Evolutionary conservation across 2,113 vertebrate species (phyloP), one percentile per base, ranked within the genome.

Genomic region (Hemichromis elongatus): DNA sequence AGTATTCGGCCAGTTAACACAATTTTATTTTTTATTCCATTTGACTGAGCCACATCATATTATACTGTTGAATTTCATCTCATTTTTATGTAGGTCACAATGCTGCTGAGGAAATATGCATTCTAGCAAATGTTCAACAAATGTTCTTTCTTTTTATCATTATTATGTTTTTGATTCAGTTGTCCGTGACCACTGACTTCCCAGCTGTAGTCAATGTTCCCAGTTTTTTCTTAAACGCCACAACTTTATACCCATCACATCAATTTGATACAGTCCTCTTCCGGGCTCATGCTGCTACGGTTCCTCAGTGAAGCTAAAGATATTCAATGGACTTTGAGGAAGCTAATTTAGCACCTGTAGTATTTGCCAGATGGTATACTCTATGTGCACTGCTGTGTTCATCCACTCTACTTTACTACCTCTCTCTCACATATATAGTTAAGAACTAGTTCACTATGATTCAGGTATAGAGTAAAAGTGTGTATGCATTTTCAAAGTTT

Each of bases 101-200:
- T 63, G 59, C 35, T 63, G 18, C 30, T 2, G 30, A 63, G 18
- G 30, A 37, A 37, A 63, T 19, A 12, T 63, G 59, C 19, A 21
- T 2, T 37, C 59, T 63, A 63, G 19, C 6, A 63, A 63, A 37
- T 37, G 10, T 63, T 0, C 5, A 21, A 14, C 33, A 66, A 66
- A 40, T 14, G 19, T 66, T 66, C 19, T 3, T 66, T 40, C 0
- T 0, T 4, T 42, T 68, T 0, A 45, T 24, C 37, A 10, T 21
- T 40, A 66, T 66, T 66, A 13, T n/a, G 30, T 7, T 35, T 35
- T 35, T 63, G 45, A 73, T 16, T 10, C 14, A 73, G 66, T 26
- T 28, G 21, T 18, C 0, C 0, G 1, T 3, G 66, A 47, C 40
- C 40, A 24, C 14, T 47, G 66, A 47, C 66, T 33, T 75, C 14